These are phyloP conservation scores for Calliphora vicina DNA, from an alignment of 1,140 invertebrate species.

Conservation along the genomic window DNA sequence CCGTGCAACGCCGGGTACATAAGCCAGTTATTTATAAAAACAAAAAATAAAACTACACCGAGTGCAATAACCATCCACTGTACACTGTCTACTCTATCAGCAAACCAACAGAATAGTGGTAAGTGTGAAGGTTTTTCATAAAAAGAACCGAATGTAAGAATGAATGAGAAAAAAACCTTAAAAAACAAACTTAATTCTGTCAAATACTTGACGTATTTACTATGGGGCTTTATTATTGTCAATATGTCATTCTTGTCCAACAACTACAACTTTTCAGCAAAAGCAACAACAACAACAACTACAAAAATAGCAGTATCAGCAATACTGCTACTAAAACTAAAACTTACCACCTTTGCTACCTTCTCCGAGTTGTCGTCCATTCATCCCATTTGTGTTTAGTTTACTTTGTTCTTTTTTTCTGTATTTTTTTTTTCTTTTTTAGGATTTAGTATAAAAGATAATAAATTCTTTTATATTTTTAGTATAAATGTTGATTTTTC, in stretches of 20 bases:
- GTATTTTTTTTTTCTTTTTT: too few relatives aligned
- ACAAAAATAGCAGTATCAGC: not conserved
- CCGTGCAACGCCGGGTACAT: too few relatives aligned
- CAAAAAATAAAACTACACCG: too few relatives aligned
- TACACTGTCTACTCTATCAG: not conserved
- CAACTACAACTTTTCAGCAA: not conserved
- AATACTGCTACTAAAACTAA: too few relatives aligned
- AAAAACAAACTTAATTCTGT: not conserved
- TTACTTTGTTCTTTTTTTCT: not conserved
- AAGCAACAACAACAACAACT: not conserved
- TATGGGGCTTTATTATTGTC: not conserved
- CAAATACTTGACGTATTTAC: not conserved
- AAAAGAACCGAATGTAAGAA: not conserved
- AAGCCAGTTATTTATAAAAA: too few relatives aligned
- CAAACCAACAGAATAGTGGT: not conserved
- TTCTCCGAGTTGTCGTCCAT: not conserved
- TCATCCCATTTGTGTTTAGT: not conserved
- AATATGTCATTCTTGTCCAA: not conserved
- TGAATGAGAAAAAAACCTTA: not conserved
- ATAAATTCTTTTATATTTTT: not conserved
- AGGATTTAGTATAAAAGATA: not conserved
- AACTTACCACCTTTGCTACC: not conserved
- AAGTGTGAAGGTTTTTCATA: not conserved
- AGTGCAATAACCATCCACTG: not conserved
- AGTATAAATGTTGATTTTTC: not conserved